Percentiles rank a stretch among this genome's conserved stretches.
These are phyloP conservation scores for Rhea americana DNA, from an alignment of 2,113 vertebrate genomes.

Conservation along the genomic window DNA sequence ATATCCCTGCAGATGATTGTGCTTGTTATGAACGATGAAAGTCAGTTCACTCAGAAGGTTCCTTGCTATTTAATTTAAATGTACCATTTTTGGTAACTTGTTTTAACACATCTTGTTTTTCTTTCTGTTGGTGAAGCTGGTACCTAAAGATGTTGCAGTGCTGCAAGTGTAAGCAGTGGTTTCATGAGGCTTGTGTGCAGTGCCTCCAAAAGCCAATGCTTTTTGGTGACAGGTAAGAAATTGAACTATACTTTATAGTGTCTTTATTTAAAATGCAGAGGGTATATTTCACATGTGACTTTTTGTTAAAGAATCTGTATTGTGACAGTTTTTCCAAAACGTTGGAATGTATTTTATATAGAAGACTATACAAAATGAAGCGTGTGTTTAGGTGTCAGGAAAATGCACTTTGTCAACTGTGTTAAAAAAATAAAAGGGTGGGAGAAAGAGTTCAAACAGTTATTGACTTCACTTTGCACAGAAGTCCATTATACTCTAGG, in stretches of 20 bases:
- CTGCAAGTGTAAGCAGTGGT: constrained; percentile 96
- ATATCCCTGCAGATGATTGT: neutral
- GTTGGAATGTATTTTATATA: neutral
- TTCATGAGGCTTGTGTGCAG: constrained; percentile 96
- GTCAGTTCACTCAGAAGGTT: neutral
- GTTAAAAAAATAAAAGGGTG: neutral
- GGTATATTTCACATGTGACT: neutral
- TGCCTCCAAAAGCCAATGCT: constrained; percentile 97
- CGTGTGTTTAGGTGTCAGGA: neutral
- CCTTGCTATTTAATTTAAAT: neutral
- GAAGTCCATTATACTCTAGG: neutral
- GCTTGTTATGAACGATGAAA: neutral
- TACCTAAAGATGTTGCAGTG: constrained; percentile 99
- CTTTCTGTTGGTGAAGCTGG: constrained; percentile 82
- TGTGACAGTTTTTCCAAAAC: neutral
- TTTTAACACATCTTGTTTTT: constrained; percentile 26
- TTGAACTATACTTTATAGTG: neutral
- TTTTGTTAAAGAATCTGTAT: neutral
- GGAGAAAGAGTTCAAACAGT: neutral
- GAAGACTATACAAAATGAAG: neutral
- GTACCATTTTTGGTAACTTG: neutral
- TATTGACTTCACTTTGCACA: neutral
- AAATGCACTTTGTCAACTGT: neutral
- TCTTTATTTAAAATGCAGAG: neutral
- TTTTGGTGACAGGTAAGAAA: constrained; percentile 89